Evolutionary conservation across 2,797 vertebrate species (phyloP).

Genomic region (Podargus strigoides): DNA sequence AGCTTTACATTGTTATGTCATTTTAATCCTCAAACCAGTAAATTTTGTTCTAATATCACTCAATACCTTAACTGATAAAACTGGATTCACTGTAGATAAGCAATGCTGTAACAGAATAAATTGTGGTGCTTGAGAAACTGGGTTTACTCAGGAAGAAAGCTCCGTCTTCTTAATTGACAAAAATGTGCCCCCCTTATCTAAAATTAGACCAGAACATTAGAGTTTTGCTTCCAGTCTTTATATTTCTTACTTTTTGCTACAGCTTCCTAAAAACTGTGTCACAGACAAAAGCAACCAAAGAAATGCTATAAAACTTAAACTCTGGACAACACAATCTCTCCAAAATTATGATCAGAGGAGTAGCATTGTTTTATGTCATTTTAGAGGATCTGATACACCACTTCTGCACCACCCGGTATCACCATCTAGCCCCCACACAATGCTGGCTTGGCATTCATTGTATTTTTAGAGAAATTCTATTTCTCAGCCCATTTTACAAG

Average conservation of each 20-base stretch:
- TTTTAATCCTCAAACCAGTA: constrained; percentile 10
- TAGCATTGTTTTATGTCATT: not conserved
- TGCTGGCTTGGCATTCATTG: not conserved
- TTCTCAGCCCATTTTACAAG: not conserved
- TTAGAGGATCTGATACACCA: not conserved
- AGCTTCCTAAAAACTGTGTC: not conserved
- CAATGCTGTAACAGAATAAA: not conserved
- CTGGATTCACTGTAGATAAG: not conserved
- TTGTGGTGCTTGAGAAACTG: not conserved
- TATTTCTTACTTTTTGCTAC: not conserved
- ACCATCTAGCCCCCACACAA: not conserved
- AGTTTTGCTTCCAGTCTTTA: not conserved
- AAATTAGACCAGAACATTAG: not conserved
- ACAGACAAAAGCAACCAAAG: not conserved
- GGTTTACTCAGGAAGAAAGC: not conserved
- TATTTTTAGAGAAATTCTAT: not conserved
- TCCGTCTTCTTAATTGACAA: not conserved
- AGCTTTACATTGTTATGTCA: not conserved
- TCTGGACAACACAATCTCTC: not conserved
- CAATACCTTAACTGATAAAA: not conserved
- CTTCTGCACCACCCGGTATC: not conserved
- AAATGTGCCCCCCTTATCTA: not conserved
- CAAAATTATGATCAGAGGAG: not conserved
- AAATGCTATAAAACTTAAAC: not conserved
- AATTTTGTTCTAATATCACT: not conserved